Percentiles rank a stretch among this genome's conserved stretches.
phyloP scores from a whole-genome alignment of 2,888 invertebrate genomes.

The Axea sp. region DNA sequence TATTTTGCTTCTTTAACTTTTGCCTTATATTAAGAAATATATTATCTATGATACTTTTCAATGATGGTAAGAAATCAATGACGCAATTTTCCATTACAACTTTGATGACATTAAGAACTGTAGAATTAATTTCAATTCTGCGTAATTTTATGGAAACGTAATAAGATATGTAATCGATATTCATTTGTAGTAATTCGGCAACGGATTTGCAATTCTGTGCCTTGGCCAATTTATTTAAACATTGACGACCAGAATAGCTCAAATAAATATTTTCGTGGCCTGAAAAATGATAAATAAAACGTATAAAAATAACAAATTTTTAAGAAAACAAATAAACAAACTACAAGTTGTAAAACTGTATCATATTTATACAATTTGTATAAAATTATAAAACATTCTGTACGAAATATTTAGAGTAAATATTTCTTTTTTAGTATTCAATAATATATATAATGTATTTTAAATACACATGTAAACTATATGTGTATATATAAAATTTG shows the following conservation, averaged over 20 bases:
- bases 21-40: slow-evolving; percentile 84
- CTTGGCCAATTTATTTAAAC: slow-evolving; percentile 82
- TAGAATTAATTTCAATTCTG: slow-evolving; percentile 83
- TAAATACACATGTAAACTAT: neutral
- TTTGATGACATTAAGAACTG: slow-evolving; percentile 86
- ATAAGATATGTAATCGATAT: slow-evolving; percentile 88
- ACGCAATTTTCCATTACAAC: slow-evolving; percentile 87
- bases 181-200: slow-evolving; percentile 83
- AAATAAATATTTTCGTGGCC: slow-evolving; percentile 85
- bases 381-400: too few species aligned
- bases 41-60: slow-evolving; percentile 86
- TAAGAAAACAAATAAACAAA: too few species aligned
- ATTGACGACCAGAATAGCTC: slow-evolving; percentile 82
- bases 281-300: slow-evolving; percentile 69
- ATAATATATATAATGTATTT: too few species aligned
- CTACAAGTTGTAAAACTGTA: too few species aligned
- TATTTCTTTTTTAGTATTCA: too few species aligned
- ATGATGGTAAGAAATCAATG: slow-evolving; percentile 83
- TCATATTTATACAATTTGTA: too few species aligned
- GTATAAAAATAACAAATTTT: too few species aligned
- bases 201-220: slow-evolving; percentile 82
- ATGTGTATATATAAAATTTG: neutral
- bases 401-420: too few species aligned
- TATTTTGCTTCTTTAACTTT: slow-evolving; percentile 82
- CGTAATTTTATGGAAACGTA: slow-evolving; percentile 85